These are phyloP conservation scores for Sylvia atricapilla DNA, from an alignment of 2,113 vertebrate species.

Conservation along the genomic window DNA sequence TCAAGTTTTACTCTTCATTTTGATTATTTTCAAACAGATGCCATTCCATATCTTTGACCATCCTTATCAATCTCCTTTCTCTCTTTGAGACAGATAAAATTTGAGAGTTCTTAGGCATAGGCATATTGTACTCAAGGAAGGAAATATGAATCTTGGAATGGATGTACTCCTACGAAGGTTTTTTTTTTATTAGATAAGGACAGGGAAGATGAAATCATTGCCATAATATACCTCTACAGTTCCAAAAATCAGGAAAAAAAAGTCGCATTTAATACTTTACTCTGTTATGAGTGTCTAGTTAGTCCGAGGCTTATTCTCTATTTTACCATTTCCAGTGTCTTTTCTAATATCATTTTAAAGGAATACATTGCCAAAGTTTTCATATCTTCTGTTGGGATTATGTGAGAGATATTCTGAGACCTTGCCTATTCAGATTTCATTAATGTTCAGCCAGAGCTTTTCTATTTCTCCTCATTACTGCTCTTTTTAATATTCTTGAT, in stretches of 20 bases:
- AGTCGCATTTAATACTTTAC: neutral
- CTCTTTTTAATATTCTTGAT: neutral
- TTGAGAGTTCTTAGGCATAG: neutral
- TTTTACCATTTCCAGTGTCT: neutral
- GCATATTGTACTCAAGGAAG: neutral
- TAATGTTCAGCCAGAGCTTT: neutral
- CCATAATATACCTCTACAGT: neutral
- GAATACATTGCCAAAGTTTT: neutral
- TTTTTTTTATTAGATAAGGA: neutral
- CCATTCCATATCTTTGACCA: neutral
- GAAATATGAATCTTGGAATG: neutral
- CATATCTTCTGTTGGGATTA: neutral
- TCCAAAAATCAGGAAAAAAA: neutral
- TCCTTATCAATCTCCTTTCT: neutral
- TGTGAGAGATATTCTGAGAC: neutral
- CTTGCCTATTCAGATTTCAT: neutral
- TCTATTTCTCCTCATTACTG: neutral
- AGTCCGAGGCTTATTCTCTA: neutral
- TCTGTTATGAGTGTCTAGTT: neutral
- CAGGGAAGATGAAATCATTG: neutral
- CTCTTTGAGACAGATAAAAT: neutral
- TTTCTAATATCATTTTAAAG: neutral
- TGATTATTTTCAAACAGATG: neutral
- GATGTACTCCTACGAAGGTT: fast-evolving
- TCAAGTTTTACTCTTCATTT: neutral